Percentiles rank a stretch among this genome's conserved stretches.
These are phyloP conservation scores for Podabrus alpinus DNA, from an alignment of 2,888 invertebrate genomes.

Conservation along the genomic window DNA sequence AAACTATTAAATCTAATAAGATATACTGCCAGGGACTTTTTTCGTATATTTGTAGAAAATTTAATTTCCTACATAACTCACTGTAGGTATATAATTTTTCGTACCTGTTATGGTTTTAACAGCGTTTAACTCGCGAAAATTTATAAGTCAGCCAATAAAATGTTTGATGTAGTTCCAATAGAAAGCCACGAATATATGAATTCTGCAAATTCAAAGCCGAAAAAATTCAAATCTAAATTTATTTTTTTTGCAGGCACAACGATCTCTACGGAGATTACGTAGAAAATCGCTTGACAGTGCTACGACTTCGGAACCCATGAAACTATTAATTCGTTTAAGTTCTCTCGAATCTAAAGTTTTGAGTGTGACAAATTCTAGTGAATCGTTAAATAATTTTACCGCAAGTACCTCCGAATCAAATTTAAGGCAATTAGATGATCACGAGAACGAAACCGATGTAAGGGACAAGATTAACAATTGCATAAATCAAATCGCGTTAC, in stretches of 20 bases:
- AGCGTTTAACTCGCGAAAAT: no score
- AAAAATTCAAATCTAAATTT: neutral
- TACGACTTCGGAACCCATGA: conserved; percentile 78
- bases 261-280: conserved; percentile 62
- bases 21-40: no score
- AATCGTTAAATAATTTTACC: conserved; percentile 59
- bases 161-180: no score
- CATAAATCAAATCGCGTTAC: conserved; percentile 65
- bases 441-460: conserved; percentile 58
- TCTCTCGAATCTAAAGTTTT: conserved; percentile 79
- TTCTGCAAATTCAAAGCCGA: no score
- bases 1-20: no score
- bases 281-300: conserved; percentile 80
- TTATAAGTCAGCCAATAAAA: no score
- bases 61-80: no score
- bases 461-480: conserved; percentile 71
- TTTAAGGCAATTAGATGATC: conserved; percentile 40
- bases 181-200: no score
- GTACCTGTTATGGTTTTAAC: no score
- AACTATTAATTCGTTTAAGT: conserved; percentile 75
- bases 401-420: conserved; percentile 49
- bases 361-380: conserved; percentile 64
- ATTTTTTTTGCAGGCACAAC: conserved; percentile 17
- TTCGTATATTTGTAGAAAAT: no score
- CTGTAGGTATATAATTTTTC: no score